Evolutionary conservation across 2,888 invertebrate genomes (phyloP), one percentile per base, ranked within the genome.

Genomic region (Antheraea assamensis): DNA sequence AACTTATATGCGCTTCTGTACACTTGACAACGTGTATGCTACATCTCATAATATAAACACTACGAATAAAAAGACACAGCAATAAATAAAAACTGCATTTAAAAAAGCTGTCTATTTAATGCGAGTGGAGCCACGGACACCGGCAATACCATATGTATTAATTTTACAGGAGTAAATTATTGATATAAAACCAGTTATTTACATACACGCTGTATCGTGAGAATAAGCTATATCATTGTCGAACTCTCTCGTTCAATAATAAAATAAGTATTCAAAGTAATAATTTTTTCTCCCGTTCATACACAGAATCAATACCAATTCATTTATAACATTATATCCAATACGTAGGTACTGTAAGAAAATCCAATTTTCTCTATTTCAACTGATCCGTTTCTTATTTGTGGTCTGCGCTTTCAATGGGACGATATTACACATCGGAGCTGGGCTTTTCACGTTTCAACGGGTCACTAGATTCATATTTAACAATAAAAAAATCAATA

Each of bases 331-430:
- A 83, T 85, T 82, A 85, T 82, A 84, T 79, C 76, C 74, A 76
- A 78, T 77, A 75, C 74, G 66, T 31, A 71, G 75, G 77, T 73
- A 74, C 76, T 84, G 82, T 83, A 85, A 86, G 87, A 83, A 85
- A 88, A 89, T 89, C 85, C 88, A 88, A 89, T 89, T 86, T 87
- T 83, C 83, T 77, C 78, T 78, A 75, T 79, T 77, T 76, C 76
- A 75, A 79, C 74, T 79, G 81, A 85, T 82, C 82, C 81, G 78
- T 78, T 83, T 81, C 83, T 86, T 88, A 87, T 88, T 88, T 88
- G 88, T 83, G 83, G 86, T 82, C 85, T 82, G 81, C 81, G 76
- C 78, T 83, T 83, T 88, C 87, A 87, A 89, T 86, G 76, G 85
- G 80, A 85, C 85, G 82, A 83, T 88, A 87, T 86, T 84, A 85